Evolutionary conservation across 1,140 invertebrate species (phyloP).

Genomic region (Eurosta solidaginis): DNA sequence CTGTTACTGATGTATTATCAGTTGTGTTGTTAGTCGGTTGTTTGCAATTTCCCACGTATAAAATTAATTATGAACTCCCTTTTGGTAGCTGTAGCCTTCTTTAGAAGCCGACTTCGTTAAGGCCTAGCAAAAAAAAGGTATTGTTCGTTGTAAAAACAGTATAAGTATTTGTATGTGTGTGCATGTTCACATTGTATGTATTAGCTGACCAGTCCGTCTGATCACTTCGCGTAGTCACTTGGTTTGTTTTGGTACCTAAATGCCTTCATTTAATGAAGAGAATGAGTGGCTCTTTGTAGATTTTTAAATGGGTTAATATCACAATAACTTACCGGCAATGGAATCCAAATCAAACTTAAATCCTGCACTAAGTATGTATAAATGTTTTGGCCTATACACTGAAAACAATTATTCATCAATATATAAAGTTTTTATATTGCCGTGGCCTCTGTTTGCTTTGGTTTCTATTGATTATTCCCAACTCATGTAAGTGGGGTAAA

Average conservation of each 20-base stretch:
- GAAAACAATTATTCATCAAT: not conserved
- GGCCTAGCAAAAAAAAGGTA: not conserved
- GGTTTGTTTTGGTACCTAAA: slow-evolving; percentile 17
- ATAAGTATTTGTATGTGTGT: not conserved
- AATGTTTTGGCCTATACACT: not conserved
- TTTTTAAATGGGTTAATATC: slow-evolving; percentile 14
- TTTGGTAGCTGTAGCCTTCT: not conserved
- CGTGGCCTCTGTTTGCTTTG: too few species aligned
- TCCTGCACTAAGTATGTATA: not conserved
- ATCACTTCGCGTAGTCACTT: too few species aligned
- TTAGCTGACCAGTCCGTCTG: not conserved
- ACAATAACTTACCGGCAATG: slow-evolving; percentile 1
- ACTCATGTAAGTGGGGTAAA: too few species aligned
- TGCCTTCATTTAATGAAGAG: slow-evolving; percentile 8
- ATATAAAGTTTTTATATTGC: too few species aligned
- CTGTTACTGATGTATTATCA: not conserved
- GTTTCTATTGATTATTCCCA: too few species aligned
- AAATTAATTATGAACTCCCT: slow-evolving; percentile 23
- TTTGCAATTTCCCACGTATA: slow-evolving; percentile 23
- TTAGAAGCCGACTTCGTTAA: not conserved
- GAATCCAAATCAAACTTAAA: slow-evolving; percentile 7
- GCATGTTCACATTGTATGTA: not conserved
- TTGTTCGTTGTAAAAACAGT: not conserved
- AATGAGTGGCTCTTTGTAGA: not conserved
- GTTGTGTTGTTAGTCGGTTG: not conserved